Base-by-base conservation (phyloP, 1,140 invertebrate genomes). In the Ruditapes philippinarum region DNA sequence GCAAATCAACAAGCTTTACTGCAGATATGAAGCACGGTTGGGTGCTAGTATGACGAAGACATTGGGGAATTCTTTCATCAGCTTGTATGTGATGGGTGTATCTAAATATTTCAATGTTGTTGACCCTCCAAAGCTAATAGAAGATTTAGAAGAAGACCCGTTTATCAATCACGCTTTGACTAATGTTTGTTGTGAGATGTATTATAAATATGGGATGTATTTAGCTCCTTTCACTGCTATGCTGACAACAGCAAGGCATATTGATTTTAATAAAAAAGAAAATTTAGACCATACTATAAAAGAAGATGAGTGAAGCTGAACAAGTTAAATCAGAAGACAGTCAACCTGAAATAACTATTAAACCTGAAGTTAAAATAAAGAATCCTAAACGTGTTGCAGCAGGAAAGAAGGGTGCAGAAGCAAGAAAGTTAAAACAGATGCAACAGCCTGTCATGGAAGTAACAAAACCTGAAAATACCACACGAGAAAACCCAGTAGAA, bases 1-100 rank as follows among this genome's bases (percentile, higher is more conserved):
- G 74, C 25, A 73, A 73, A 85, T 85, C 31, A 57, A 86, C 19
- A 86, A 86, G 62, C 19, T 76, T 42, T 86, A 86, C 36, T 60
- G 73, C 36, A 86, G 45, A 78, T 86, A 86, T 76, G 83, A 86
- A 86, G 51, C 70, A 76, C 36, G 73, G 45, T 31, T 85, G 33
- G 82, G 45, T 25, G 82, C 68, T 5, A 51, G 51, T 40, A 85
- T 85, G 82, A 85, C 82, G 2, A 85, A 85, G 33, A 85, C 82
- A 74, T 74, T 73, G 57, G 65, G 82, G 0, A 85, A 85, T 25
- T 85, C 81, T 49, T 45, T 70, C 57, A 84, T 84, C n/a, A n/a
- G n/a, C n/a, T n/a, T n/a, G n/a, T n/a, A n/a, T n/a, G n/a, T n/a
- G n/a, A n/a, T n/a, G n/a, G n/a, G n/a, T n/a, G n/a, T n/a, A n/a